Evolutionary conservation across 1,140 invertebrate genomes (phyloP).

Genomic region (Megalonaias nervosa): DNA sequence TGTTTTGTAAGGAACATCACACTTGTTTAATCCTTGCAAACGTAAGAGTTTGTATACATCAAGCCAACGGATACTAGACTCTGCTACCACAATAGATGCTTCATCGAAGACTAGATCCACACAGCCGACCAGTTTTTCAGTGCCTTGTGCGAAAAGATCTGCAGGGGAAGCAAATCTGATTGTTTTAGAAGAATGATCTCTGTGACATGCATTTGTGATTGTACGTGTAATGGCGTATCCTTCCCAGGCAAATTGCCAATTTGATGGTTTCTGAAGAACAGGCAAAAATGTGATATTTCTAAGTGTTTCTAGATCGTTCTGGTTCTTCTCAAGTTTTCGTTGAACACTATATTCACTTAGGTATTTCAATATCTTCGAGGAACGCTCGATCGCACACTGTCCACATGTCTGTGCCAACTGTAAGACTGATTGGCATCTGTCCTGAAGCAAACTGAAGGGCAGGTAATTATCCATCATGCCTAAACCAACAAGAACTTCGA

Average conservation of each 20-base stretch:
- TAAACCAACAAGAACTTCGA: constrained; percentile 19
- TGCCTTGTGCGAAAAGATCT: not conserved
- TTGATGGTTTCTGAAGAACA: constrained; percentile 22
- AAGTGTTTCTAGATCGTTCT: constrained; percentile 1
- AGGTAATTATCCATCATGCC: constrained; percentile 41
- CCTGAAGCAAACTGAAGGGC: constrained; percentile 22
- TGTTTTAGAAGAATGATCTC: constrained; percentile 7
- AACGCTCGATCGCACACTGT: constrained; percentile 12
- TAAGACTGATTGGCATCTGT: constrained; percentile 36
- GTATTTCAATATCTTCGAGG: constrained; percentile 17
- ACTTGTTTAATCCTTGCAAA: too few relatives aligned
- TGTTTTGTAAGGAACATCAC: too few relatives aligned
- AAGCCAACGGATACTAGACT: not conserved
- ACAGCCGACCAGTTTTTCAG: not conserved
- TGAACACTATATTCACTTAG: constrained; percentile 2
- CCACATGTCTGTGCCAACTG: constrained; percentile 12
- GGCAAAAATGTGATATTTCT: constrained; percentile 33
- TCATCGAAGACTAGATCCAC: not conserved
- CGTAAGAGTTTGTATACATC: too few relatives aligned
- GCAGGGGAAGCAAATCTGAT: not conserved
- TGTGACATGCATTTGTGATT: not conserved
- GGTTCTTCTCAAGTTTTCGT: not conserved
- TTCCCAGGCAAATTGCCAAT: constrained; percentile 39
- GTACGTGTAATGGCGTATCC: not conserved
- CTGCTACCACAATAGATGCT: not conserved